Conservation (phyloP, 2,888 invertebrate genomes). For the Lapara coniferarum region DNA sequence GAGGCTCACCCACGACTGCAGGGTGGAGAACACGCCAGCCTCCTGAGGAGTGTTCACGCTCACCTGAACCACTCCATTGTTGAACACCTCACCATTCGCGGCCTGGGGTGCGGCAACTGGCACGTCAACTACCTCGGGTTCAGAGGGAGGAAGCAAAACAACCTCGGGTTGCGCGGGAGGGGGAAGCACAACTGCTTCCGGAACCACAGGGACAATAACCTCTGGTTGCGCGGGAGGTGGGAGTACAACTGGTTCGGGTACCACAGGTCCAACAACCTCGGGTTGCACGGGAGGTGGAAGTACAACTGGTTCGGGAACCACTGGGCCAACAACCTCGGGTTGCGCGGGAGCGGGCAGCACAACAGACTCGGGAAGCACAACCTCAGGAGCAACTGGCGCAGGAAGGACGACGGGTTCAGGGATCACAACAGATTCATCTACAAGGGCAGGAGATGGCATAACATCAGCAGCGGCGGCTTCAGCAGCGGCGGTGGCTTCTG, state of each 20-base stretch:
- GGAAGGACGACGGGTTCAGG: conserved; percentile 37
- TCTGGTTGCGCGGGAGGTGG: conserved; percentile 33
- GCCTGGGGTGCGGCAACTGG: conserved; percentile 33
- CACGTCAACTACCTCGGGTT: conserved; percentile 36
- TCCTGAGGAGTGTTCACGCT: conserved; percentile 57
- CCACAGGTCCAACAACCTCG: neutral
- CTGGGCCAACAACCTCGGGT: conserved; percentile 19
- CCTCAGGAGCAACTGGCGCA: conserved; percentile 28
- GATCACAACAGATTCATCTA: conserved; percentile 30
- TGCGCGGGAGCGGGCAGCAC: conserved; percentile 32
- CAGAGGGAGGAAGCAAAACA: conserved; percentile 34
- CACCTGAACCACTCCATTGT: conserved; percentile 64
- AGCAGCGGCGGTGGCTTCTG: conserved; percentile 52
- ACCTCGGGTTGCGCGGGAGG: conserved; percentile 35
- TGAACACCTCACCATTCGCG: conserved; percentile 59
- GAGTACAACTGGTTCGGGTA: conserved; percentile 28
- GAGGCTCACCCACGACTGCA: conserved; percentile 67
- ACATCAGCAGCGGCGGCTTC: conserved; percentile 32
- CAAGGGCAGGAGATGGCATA: conserved; percentile 26
- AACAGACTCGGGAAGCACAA: conserved; percentile 33
- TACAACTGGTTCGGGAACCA: conserved; percentile 17
- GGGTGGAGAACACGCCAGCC: conserved; percentile 51
- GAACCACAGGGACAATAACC: conserved; percentile 35
- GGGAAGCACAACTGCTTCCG: conserved; percentile 39
- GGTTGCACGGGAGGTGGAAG: conserved; percentile 28